Conservation (phyloP, 2,797 vertebrate genomes). For the Rhynchonycteris naso region DNA sequence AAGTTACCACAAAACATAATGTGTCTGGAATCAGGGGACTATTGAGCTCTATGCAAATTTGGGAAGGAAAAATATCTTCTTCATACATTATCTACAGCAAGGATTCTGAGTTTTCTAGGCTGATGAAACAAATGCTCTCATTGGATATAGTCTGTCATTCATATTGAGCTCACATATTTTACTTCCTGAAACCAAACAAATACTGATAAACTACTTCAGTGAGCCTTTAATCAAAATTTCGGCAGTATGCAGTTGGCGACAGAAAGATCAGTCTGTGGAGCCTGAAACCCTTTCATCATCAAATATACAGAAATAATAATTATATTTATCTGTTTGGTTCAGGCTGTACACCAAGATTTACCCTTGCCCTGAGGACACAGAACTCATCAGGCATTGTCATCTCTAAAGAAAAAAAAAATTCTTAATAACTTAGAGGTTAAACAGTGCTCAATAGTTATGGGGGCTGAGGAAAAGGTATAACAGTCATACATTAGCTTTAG, state of each 20-base stretch:
- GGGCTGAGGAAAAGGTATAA: slow-evolving; percentile 64
- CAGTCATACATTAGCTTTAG: slow-evolving; percentile 63
- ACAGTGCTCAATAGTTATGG: slow-evolving; percentile 51
- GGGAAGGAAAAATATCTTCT: slow-evolving; percentile 70
- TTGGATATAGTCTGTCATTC: slow-evolving; percentile 73
- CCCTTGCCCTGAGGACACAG: slow-evolving; percentile 72
- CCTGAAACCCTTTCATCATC: slow-evolving; percentile 75
- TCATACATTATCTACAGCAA: slow-evolving; percentile 69
- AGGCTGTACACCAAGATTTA: slow-evolving; percentile 71
- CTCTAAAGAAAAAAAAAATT: slow-evolving; percentile 59
- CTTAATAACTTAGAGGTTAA: slow-evolving; percentile 77
- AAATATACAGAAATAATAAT: slow-evolving; percentile 79
- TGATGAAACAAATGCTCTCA: slow-evolving; percentile 75
- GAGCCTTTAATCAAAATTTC: slow-evolving; percentile 82
- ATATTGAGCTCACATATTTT: slow-evolving; percentile 80
- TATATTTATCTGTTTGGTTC: slow-evolving; percentile 77
- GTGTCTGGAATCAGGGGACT: slow-evolving; percentile 78
- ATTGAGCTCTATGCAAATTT: slow-evolving; percentile 80
- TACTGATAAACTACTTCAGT: slow-evolving; percentile 81
- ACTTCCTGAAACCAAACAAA: slow-evolving; percentile 82
- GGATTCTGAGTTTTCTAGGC: slow-evolving; percentile 70
- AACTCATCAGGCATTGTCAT: slow-evolving; percentile 76
- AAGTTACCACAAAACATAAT: slow-evolving; percentile 77
- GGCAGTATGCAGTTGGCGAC: slow-evolving; percentile 66
- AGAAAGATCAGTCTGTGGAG: slow-evolving; percentile 74